Base-by-base conservation (phyloP, 1,140 invertebrate genomes). In the Brachionus angularis region DNA sequence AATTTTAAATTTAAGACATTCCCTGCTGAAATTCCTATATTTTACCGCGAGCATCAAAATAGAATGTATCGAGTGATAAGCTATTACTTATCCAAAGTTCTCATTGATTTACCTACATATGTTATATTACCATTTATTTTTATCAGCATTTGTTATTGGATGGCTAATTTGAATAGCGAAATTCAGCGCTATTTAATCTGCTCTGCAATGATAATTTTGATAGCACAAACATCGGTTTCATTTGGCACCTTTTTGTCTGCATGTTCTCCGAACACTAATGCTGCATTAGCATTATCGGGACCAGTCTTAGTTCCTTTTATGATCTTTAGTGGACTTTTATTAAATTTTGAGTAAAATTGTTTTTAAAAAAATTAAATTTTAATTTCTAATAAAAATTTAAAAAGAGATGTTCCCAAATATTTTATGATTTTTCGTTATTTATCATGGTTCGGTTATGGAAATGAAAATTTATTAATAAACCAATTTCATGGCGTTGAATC, bases 181-280 rank as follows among this genome's bases (percentile, higher is more conserved):
- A 84, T 85, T 0, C 78, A 86, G 0, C 77, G 83, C 67, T 96
- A 91, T 79, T 85, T 93, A 44, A 85, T 88, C 12, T 86, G 89
- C 12, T 82, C 86, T 42, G 86, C 85, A 0, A 85, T 94, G 55
- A 85, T 91, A 1, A 85, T 89, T 5, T 81, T 96, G 1, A 88
- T 95, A 12, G 89, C 91, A 3, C 93, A 95, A 78, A 89, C 90
- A 10, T 89, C 91, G 12, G 89, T 89, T 2, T 93, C 91, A 7
- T 94, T 95, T 78, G 92, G 92, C 90, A 71, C 34, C 16, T 71
- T 71, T 53, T 67, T 67, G 10, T 67, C 62, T 1, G 21, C 62
- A 27, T 29, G 33, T 27, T 23, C 62, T 21, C 62, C 62, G 1
- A 23, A 46, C 16, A 50, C 47, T 21, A 67, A 47, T 31, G 36